Base-by-base conservation (phyloP, 2,888 invertebrate species). In the Ophioninae sp. region DNA sequence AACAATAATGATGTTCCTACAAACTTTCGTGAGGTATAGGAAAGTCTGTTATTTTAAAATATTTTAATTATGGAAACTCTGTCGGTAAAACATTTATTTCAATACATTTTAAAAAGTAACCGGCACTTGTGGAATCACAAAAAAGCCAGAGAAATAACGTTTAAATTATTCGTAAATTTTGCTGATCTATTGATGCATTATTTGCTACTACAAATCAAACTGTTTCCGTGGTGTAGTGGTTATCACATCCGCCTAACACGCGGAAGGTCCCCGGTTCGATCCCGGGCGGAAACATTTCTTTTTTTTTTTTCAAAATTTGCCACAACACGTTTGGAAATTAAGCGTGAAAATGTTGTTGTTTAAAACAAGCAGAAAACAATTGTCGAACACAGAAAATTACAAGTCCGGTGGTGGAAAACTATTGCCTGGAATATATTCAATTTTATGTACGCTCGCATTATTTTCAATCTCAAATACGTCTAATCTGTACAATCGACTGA, bases 161-260 rank as follows among this genome's bases (percentile, higher is more conserved):
- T 44, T 2, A 1, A 10, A 44, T 44, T 44, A 10, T 5, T 44
- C 44, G 13, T 1, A 44, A 3, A 2, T 13, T 2, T 44, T 0
- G 5, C 5, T 0, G 0, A 44, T 0, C 0, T 13, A 13, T 59
- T 6, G 0, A 2, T 20, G 7, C 6, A 59, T 59, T 7, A 8
- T 7, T 59, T 59, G 59, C 5, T 20, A 0, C 1, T 7, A 2
- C 0, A 0, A 0, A 20, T 8, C 20, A 21, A 20, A 0, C 0
- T 20, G 96, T 96, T 96, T 96, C 95, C 96, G 96, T 96, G 96
- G 96, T 96, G 96, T 96, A 96, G 96, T 96, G 96, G 96, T 96
- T 96, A 96, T 96, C 96, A 96, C 96, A 96, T 96, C 96, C 96
- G 96, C 96, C 96, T 96, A 96, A 96, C 96, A 96, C 96, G 96